Evolutionary conservation across 2,797 vertebrate species (phyloP).

Genomic region (Tarsius wallacei): DNA sequence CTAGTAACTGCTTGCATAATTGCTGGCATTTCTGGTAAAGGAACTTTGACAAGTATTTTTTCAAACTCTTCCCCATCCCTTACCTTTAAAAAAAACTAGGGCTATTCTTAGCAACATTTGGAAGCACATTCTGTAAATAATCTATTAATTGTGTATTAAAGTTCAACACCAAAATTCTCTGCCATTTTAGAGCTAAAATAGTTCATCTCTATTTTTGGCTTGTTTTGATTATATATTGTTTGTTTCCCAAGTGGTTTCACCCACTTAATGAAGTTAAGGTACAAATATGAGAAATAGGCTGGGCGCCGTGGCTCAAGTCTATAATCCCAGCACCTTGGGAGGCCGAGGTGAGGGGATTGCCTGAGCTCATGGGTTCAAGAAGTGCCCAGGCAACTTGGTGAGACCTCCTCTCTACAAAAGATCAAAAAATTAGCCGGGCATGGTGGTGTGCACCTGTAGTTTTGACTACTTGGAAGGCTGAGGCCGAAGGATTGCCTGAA

Average conservation of each 20-base stretch:
- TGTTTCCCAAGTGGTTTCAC: constrained; percentile 10
- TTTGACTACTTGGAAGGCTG: no score
- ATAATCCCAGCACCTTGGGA: no score
- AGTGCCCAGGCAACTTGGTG: no score
- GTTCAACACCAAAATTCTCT: neutral
- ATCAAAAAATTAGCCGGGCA: no score
- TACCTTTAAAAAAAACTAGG: neutral
- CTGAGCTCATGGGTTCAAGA: no score
- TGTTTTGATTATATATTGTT: constrained; percentile 38
- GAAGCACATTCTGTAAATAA: constrained; percentile 36
- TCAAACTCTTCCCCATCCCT: neutral
- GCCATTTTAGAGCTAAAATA: constrained; percentile 28
- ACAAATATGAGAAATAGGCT: neutral
- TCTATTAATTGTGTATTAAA: neutral
- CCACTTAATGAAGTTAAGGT: neutral
- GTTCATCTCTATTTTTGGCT: neutral
- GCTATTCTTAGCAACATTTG: neutral
- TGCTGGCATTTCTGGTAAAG: constrained; percentile 16
- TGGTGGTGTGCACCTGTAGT: no score
- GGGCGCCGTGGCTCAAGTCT: no score
- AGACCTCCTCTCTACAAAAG: no score
- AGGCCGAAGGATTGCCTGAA: no score
- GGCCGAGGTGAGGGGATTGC: no score
- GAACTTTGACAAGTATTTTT: neutral
- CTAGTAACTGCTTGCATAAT: neutral